Evolutionary conservation across 2,797 vertebrate species (phyloP).

Genomic region (Betta splendens): DNA sequence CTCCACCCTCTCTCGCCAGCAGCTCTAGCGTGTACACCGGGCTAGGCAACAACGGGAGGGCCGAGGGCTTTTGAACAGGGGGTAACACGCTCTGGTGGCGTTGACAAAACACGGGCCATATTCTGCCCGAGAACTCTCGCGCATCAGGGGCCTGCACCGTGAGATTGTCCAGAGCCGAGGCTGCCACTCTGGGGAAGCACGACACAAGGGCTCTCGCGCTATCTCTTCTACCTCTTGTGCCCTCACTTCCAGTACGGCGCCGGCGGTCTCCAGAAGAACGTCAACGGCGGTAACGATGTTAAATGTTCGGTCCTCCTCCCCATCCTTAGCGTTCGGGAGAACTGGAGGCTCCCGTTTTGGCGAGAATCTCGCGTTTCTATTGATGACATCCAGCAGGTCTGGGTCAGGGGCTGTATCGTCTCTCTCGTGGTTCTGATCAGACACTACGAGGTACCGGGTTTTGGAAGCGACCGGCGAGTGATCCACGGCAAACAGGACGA

Average conservation of each 20-base stretch:
- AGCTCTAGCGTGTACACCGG: background rate
- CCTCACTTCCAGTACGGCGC: background rate
- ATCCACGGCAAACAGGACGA: no score
- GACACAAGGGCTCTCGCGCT: background rate
- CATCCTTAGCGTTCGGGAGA: no score
- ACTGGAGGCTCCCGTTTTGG: no score
- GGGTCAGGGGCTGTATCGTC: no score
- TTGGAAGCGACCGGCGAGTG: no score
- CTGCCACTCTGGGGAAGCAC: background rate
- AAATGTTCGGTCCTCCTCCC: no score
- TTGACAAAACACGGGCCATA: slow-evolving; percentile 14
- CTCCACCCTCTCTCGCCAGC: background rate
- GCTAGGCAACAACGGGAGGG: background rate
- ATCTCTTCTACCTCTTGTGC: background rate
- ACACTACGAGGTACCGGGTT: no score
- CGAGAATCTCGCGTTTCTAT: no score
- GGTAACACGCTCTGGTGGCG: slow-evolving; percentile 5
- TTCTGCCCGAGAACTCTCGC: no score
- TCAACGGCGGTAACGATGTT: background rate
- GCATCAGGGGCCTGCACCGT: background rate
- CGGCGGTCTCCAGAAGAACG: no score
- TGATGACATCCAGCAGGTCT: no score
- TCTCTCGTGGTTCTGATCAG: no score
- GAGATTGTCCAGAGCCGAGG: background rate
- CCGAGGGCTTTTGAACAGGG: background rate